Base-by-base conservation (phyloP, 2,797 vertebrate species). In the Rhynchotus rufescens region DNA sequence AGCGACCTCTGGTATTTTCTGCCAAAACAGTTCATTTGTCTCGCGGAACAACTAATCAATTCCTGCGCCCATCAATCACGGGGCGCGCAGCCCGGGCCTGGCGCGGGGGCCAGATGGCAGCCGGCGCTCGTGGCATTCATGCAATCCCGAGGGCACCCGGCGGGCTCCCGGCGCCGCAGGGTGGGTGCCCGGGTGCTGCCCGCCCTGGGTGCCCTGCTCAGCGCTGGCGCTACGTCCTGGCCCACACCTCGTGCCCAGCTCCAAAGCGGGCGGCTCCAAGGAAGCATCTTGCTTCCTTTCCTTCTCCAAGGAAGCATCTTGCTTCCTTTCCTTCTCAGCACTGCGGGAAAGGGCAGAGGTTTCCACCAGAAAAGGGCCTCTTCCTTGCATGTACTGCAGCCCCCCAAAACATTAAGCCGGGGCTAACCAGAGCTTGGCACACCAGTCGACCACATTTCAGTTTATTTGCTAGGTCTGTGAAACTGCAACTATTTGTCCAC, bases 31-130 rank as follows among this genome's bases (percentile, higher is more conserved):
- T 97, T 98, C 99, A 99, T 99, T 98, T 97, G 98, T 99, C 99
- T 99, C 98, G 91, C 89, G 94, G 97, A 98, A 98, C 98, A 98
- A 99, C 98, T 99, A 99, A 99, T 99, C 99, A 99, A 99, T 99
- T 98, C 98, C 96, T 96, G 96, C 97, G 97, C 97, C 98, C 98
- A 99, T 99, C 98, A 98, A 98, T 99, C 98, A 98, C 78, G 15
- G 92, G 84, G 95, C 89, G 91, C 69, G 86, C 71, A 96, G 96
- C 93, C 51, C 72, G 56, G 88, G 97, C 83, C 96, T 89, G n/a
- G 97, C 96, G 96, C 96, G 79, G 36, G 96, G 96, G 97, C 97
- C 97, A 98, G 98, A 98, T 98, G 98, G 98, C 59, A 94, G 96
- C 97, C 96, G 96, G 93, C 74, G 97, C 98, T 98, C 98, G 97